These are phyloP conservation scores for Luehdorfia chinensis DNA, from an alignment of 1,140 invertebrate genomes.

Conservation along the genomic window DNA sequence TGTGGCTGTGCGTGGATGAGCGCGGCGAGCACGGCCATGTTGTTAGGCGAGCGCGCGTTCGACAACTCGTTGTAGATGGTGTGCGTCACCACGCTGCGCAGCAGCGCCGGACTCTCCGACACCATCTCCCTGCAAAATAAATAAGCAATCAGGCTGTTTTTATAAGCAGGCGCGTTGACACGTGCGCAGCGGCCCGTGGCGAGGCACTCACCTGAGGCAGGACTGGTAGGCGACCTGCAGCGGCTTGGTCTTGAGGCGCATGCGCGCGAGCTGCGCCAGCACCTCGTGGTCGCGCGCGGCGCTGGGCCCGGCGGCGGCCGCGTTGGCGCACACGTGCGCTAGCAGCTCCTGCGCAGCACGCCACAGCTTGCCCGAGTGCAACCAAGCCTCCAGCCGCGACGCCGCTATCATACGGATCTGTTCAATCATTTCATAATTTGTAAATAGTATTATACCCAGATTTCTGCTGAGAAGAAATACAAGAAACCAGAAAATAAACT, in stretches of 20 bases:
- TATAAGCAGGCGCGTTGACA: no score
- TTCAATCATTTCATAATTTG: no score
- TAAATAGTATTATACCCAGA: neutral
- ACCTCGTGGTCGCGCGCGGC: conserved; percentile 92
- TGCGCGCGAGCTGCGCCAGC: conserved; percentile 92
- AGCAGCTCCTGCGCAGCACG: conserved; percentile 95
- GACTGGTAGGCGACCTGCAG: conserved; percentile 92
- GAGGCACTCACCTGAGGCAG: conserved; percentile 80
- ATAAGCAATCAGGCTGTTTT: no score
- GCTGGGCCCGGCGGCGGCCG: conserved; percentile 82
- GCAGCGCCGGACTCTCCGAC: conserved; percentile 86
- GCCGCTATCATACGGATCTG: conserved; percentile 88
- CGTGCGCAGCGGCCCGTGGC: no score
- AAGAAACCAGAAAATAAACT: no score
- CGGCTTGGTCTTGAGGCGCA: conserved; percentile 95
- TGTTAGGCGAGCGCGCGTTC: conserved; percentile 93
- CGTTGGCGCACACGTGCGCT: conserved; percentile 93
- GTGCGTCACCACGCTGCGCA: conserved; percentile 92
- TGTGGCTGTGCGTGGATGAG: conserved; percentile 91
- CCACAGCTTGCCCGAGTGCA: conserved; percentile 96
- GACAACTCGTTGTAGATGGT: conserved; percentile 97
- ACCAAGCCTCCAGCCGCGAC: conserved; percentile 92
- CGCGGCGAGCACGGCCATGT: conserved; percentile 91
- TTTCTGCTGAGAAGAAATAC: no score
- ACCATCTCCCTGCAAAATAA: conserved; percentile 86